phyloP scores from a whole-genome alignment of 2,797 vertebrate genomes.

The Sebastes matsubarae region DNA sequence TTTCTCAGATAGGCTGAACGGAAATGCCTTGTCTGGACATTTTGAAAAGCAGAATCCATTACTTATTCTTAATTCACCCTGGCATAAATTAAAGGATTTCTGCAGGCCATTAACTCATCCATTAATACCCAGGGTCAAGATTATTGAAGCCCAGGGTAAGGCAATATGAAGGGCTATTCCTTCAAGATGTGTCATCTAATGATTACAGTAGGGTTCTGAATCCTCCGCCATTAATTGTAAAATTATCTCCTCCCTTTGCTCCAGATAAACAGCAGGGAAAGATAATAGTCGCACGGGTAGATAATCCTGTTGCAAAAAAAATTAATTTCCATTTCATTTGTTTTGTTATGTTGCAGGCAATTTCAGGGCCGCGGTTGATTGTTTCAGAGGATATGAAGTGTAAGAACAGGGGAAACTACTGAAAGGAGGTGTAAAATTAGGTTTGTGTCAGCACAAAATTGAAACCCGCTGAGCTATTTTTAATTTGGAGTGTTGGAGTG shows the following conservation, averaged over 20 bases:
- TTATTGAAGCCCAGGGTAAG: slow-evolving; percentile 85
- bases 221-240: slow-evolving; percentile 82
- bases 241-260: slow-evolving; percentile 81
- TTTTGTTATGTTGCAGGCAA: slow-evolving; percentile 83
- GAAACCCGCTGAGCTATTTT: slow-evolving; percentile 82
- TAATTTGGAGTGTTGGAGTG: slow-evolving; percentile 75
- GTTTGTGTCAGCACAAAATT: slow-evolving; percentile 79
- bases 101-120: slow-evolving; percentile 86
- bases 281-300: slow-evolving; percentile 79
- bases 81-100: slow-evolving; percentile 88
- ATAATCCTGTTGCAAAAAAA: slow-evolving; percentile 79
- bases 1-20: slow-evolving; percentile 85
- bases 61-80: slow-evolving; percentile 86
- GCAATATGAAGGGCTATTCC: slow-evolving; percentile 84
- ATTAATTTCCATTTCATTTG: slow-evolving; percentile 85
- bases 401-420: slow-evolving; percentile 66
- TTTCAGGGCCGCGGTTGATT: slow-evolving; percentile 76
- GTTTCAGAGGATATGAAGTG: slow-evolving; percentile 79
- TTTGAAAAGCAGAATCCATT: slow-evolving; percentile 87
- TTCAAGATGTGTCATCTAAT: slow-evolving; percentile 81
- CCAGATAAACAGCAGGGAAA: slow-evolving; percentile 80
- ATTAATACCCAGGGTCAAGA: slow-evolving; percentile 87
- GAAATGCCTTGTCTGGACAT: slow-evolving; percentile 85
- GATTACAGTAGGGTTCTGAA: slow-evolving; percentile 77
- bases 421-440: slow-evolving; percentile 82